Base-by-base conservation (phyloP, 2,888 invertebrate genomes). In the Nymphalis c-album region DNA sequence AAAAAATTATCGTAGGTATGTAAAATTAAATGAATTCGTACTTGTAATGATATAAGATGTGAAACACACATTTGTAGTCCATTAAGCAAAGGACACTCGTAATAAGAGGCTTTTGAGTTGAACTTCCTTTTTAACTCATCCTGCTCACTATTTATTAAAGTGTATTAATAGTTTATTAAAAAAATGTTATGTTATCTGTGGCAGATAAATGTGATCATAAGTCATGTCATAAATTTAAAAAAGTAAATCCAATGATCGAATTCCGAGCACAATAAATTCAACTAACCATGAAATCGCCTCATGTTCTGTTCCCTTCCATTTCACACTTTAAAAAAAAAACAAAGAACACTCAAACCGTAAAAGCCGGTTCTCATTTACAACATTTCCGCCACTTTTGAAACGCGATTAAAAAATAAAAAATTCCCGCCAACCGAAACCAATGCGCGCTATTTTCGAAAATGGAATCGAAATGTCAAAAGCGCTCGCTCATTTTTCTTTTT, bases 211-310 rank as follows among this genome's bases (percentile, higher is more conserved):
- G 7, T 17, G 53, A 55, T 16, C n/a, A 17, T 55, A 55, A 55
- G 53, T 55, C 53, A 31, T 55, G 53, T 53, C 53, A 26, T 53
- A 26, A 53, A 26, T 53, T 40, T 61, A 66, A 55, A 62, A 20
- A 48, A 53, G 60, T 58, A 63, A 63, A 53, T 50, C 53, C 26
- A 63, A 53, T 20, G 51, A 51, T 53, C 50, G 55, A 48, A 64
- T 67, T 62, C 63, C 64, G 47, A 68, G 22, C 22, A 55, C 53
- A 55, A 26, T 55, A 74, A 74, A 76, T 71, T 80, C 85, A 89
- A 90, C 90, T 85, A 88, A 91, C 91, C 91, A 90, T 91, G 89
- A 90, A 91, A 91, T 88, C 83, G 84, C 81, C 80, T 89, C 88
- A 88, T 91, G 85, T 87, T 85, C 80, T 81, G 80, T 84, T 86